A percentile compares a stretch with the other conserved stretches of the same genome.
These are phyloP conservation scores for Crotalus horridus DNA, from an alignment of 2,113 vertebrate genomes.

Conservation along the genomic window DNA sequence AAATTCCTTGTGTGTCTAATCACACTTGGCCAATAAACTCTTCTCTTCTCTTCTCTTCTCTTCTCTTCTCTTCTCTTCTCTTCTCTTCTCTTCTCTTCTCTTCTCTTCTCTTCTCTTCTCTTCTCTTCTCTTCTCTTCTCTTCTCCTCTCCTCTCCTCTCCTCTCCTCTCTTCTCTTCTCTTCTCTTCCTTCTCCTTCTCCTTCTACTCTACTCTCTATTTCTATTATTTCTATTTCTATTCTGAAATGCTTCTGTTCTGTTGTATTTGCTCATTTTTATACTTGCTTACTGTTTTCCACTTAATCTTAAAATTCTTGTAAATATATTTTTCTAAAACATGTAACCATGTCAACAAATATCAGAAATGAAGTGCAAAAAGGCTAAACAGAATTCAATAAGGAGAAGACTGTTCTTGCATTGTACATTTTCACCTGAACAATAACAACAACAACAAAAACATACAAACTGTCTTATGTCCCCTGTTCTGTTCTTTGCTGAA, in stretches of 20 bases:
- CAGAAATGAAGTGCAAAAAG: not conserved
- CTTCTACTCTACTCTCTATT: no score
- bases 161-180: no score
- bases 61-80: no score
- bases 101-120: no score
- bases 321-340: not conserved
- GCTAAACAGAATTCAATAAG: not conserved
- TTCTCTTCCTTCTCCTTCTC: no score
- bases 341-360: not conserved
- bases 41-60: no score
- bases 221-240: no score
- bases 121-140: no score
- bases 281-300: not conserved
- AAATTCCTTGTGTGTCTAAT: not conserved
- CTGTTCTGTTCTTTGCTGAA: not conserved
- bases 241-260: not conserved
- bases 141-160: no score
- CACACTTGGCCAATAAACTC: not conserved
- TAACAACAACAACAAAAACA: not conserved
- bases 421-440: not conserved
- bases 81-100: no score
- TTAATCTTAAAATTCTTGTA: not conserved
- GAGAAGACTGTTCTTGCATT: not conserved
- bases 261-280: not conserved
- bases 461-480: not conserved